Evolutionary conservation across 35 echinoderm and acorn worm species (phyloP), one percentile per base, ranked within the genome.

Genomic region (Heliocidaris erythrogramma): DNA sequence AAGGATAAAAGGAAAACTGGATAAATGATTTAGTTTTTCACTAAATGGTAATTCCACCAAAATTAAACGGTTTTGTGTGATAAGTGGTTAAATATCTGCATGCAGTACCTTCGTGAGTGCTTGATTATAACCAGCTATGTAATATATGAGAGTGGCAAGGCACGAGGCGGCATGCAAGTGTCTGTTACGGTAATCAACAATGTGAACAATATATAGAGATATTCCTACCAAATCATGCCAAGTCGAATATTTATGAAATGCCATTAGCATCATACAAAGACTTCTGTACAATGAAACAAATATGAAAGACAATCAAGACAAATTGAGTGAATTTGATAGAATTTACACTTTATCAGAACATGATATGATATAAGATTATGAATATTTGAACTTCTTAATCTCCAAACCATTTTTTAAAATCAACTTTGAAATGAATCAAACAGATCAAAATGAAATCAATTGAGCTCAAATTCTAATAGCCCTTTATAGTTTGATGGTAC

Each of bases 241-340:
- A 78, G 65, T 78, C 5, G 65, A n/a, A 78, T 78, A 78, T 78
- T 78, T 78, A 78, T 78, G 65, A 78, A 29, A 92, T 92, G 91
- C 49, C 91, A 27, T 92, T 89, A 92, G 91, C 91, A 49, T 92
- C 91, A 92, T n/a, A 92, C 91, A 92, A 52, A 92, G 91, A 92
- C 91, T 48, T 92, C 91, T 92, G 91, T 49, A 59, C 91, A 92
- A 92, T 30, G n/a, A 92, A 92, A 92, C 29, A 92, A 48, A 89
- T 48, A 89, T 42, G 47, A 78, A 78, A 78, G 65, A 78, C 65
- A 78, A 78, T 78, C 65, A n/a, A 78, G 18, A 78, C 24, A 6
- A 78, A 78, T 5, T 27, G 65, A 78, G 7, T 78, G 21, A n/a
- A 78, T 27, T n/a, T 78, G 65, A 27, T 27, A n/a, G 65, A 78